Base-by-base conservation (phyloP, 2,797 vertebrate genomes). In the Coregonus suidteri region DNA sequence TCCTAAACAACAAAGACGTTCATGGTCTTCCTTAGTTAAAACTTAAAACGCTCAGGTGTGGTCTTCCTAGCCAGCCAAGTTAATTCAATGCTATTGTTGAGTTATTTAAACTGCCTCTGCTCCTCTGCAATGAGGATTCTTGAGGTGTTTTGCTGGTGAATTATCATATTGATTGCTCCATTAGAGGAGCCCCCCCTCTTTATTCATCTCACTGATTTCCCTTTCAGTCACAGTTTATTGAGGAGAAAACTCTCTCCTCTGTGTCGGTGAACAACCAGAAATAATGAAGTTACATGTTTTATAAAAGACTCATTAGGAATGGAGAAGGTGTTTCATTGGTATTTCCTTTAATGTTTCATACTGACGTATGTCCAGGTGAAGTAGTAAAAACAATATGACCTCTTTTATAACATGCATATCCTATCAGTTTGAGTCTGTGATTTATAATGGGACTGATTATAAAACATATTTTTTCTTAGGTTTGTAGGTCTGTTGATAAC, bases 1-100 rank as follows among this genome's bases (percentile, higher is more conserved):
- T 82, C 78, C 76, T 80, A 86, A 88, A 91, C 86, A 91, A 86
- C 80, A 74, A 85, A 91, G 87, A 86, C 79, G 85, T 78, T 20
- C 73, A 83, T 59, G 20, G 7, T 4, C 59, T 13, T 30, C 73
- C 84, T 78, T 81, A 79, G 85, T 87, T 87, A 78, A 87, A 80
- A 78, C 84, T 25, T 82, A 88, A 91, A 92, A 92, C 69, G 86
- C 90, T 92, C 92, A 94, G 93, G 93, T 94, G 91, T 90, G 89
- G 62, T 85, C 88, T 66, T 77, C 83, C 87, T 64, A 11, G 20
- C 4, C 7, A 64, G 59, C 6, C n/a, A 64, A 1, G 87, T 88
- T 92, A 93, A 94, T 93, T 90, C 92, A 92, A 91, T 85, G 84
- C 86, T 84, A 92, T 91, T 92, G 90, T 91, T 88, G 82, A 88